Evolutionary conservation across 1,140 invertebrate genomes (phyloP), one percentile per base, ranked within the genome.

Genomic region (Sycophaga agraensis): DNA sequence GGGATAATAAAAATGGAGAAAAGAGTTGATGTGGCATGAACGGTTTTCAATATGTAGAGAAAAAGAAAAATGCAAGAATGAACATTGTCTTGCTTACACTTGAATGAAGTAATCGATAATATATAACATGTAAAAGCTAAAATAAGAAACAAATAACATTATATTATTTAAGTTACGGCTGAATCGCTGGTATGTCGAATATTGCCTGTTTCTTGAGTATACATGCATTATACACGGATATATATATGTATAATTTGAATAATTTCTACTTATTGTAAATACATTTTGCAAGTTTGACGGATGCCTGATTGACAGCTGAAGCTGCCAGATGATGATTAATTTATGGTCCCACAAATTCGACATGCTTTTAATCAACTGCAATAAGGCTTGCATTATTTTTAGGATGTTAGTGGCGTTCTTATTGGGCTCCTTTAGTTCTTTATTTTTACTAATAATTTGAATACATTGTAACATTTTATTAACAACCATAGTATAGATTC

Each of bases 11-110:
- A 59, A 60, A 56, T 48, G 59, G 57, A 57, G 59, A n/a, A 67
- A 63, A 57, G 64, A 66, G 55, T 56, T 53, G 55, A 67, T 56
- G 65, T 59, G 60, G 56, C 68, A 61, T 54, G 67, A 68, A 64
- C n/a, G 66, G 59, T 63, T 71, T 73, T 65, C 42, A 65, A 55
- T 55, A 21, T 31, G 43, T 55, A 49, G 22, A 40, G 7, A 11
- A 31, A 16, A 50, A 50, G 31, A 28, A 59, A 48, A n/a, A 16
- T n/a, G 7, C 14, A 56, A 26, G 4, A 28, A 31, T 49, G 14
- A n/a, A n/a, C n/a, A n/a, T n/a, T n/a, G n/a, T n/a, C n/a, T n/a
- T n/a, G n/a, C n/a, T n/a, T n/a, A n/a, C n/a, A n/a, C n/a, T n/a
- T n/a, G n/a, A n/a, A n/a, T n/a, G n/a, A n/a, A n/a, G n/a, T n/a